Percentiles rank a stretch among this genome's conserved stretches.
phyloP scores from a whole-genome alignment of 2,113 vertebrate genomes.

The Acrocephalus kingi region DNA sequence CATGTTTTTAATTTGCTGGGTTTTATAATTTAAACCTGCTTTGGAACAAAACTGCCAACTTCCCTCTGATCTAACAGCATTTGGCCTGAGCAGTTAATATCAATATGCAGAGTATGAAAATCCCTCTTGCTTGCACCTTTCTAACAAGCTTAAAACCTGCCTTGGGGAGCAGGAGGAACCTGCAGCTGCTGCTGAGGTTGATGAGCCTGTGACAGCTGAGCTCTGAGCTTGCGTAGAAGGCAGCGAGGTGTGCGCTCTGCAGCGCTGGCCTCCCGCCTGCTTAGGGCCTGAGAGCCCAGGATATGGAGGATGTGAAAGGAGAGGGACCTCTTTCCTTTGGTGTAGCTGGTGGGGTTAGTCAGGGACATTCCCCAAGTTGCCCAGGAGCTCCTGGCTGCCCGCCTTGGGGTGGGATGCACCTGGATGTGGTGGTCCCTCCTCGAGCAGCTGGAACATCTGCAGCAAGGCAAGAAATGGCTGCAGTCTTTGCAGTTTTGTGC shows the following conservation, averaged over 20 bases:
- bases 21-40: conserved; percentile 55
- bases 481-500: conserved; percentile 15
- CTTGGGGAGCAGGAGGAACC: conserved; percentile 33
- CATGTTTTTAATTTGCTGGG: conserved; percentile 40
- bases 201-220: not conserved
- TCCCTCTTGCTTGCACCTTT: conserved; percentile 38
- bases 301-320: not conserved
- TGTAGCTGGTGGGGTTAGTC: not conserved
- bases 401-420: not conserved
- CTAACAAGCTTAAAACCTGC: conserved; percentile 31
- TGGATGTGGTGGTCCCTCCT: not conserved
- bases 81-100: conserved; percentile 47
- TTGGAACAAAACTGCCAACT: conserved; percentile 26
- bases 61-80: conserved; percentile 32
- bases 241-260: not conserved
- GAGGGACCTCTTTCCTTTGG: not conserved
- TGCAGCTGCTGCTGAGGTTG: not conserved
- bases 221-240: not conserved
- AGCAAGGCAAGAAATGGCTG: conserved; percentile 21
- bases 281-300: not conserved
- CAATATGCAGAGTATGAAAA: conserved; percentile 52
- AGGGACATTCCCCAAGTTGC: not conserved
- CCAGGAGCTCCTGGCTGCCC: not conserved
- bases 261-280: not conserved
- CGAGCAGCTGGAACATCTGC: conserved; percentile 43